These are phyloP conservation scores for Drosophila austrosaltans DNA, from an alignment of 2,888 invertebrate species.

Conservation along the genomic window DNA sequence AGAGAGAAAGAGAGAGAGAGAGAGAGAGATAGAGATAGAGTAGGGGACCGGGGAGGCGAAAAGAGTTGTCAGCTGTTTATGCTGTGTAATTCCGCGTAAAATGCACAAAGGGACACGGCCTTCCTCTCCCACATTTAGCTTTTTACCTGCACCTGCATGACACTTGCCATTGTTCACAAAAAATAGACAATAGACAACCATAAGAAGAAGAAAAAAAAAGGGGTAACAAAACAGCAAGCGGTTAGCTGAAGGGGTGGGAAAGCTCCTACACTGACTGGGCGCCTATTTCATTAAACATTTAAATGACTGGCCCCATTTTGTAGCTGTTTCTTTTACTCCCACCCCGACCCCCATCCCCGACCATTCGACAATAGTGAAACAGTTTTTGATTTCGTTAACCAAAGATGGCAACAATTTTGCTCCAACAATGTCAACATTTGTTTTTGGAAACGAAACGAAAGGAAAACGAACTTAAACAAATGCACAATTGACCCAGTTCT, in stretches of 20 bases:
- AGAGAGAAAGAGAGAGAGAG: background rate
- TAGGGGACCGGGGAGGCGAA: too few species aligned
- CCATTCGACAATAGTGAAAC: background rate
- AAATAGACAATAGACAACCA: slow-evolving; percentile 63
- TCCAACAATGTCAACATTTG: slow-evolving; percentile 40
- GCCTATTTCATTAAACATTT: slow-evolving; percentile 46
- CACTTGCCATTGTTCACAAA: slow-evolving; percentile 73
- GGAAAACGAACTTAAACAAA: background rate
- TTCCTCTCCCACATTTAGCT: slow-evolving; percentile 15
- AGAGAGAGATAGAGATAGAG: too few species aligned
- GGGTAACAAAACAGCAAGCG: background rate
- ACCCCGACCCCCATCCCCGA: too few species aligned
- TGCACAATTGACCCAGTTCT: slow-evolving; percentile 6
- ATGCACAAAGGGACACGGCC: slow-evolving; percentile 71
- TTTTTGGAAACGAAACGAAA: background rate
- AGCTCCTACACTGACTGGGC: slow-evolving; percentile 1
- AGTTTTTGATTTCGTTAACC: slow-evolving; percentile 46
- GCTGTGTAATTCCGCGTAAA: slow-evolving; percentile 77
- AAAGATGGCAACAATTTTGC: slow-evolving; percentile 37
- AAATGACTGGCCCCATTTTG: slow-evolving; percentile 26
- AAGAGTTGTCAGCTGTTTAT: slow-evolving; percentile 65
- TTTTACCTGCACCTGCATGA: slow-evolving; percentile 56
- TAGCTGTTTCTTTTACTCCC: slow-evolving; percentile 8
- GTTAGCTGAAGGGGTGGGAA: slow-evolving; percentile 10
- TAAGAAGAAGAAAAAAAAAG: slow-evolving; percentile 24